phyloP scores from a whole-genome alignment of 2,797 vertebrate genomes.

The Lophius americanus region DNA sequence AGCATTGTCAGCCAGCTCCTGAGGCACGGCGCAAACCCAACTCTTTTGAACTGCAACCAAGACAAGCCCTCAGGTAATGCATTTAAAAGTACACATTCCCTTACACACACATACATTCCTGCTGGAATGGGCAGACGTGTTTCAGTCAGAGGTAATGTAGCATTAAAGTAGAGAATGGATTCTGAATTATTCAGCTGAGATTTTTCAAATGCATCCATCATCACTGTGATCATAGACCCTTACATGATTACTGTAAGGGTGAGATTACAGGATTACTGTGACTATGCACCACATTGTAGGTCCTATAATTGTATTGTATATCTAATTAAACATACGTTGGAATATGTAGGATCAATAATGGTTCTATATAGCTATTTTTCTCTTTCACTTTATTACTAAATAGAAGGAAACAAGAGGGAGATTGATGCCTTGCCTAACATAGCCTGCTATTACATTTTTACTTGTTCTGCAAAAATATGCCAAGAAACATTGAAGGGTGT shows the following conservation, averaged over 20 bases:
- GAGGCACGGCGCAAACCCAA: slow-evolving; percentile 87
- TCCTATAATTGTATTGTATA: too few relatives aligned
- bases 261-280: slow-evolving; percentile 1
- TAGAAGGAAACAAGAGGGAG: background rate
- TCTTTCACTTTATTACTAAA: background rate
- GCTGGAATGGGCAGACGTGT: slow-evolving; percentile 11
- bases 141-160: slow-evolving; percentile 42
- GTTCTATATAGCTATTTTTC: background rate
- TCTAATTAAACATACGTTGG: too few relatives aligned
- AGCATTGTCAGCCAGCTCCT: slow-evolving; percentile 90
- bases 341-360: background rate
- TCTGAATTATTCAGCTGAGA: slow-evolving; percentile 40
- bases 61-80: slow-evolving; percentile 92
- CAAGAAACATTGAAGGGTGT: background rate
- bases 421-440: background rate
- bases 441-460: background rate
- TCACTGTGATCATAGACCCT: slow-evolving; percentile 33
- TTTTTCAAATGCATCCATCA: slow-evolving; percentile 41
- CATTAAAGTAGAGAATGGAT: slow-evolving; percentile 28
- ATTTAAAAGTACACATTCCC: slow-evolving; percentile 17
- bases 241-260: too few relatives aligned
- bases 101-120: slow-evolving; percentile 16
- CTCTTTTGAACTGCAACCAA: slow-evolving; percentile 89
- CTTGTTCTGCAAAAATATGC: background rate
- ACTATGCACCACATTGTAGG: background rate